Base-by-base conservation (phyloP, 1,140 invertebrate species). In the Drosophila nikananu region DNA sequence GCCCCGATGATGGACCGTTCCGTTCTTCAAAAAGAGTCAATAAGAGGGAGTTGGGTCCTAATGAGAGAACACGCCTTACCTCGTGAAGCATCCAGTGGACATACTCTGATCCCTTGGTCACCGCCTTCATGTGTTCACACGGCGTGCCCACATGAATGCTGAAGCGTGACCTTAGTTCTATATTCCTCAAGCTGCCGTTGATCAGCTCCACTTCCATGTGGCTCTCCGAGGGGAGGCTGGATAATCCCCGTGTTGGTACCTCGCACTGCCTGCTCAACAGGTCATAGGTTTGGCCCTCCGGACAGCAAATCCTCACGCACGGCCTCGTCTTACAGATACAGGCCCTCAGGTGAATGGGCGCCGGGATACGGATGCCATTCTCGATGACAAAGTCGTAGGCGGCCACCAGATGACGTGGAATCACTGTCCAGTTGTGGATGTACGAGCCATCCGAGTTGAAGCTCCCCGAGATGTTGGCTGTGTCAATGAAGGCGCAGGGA, bases 401-500 rank as follows among this genome's bases (percentile, higher is more conserved):
- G 9, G 90, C 79, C 15, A 92, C 78, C 23, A 86, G 35, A 5
- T 93, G 76, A 5, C 32, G 62, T 2, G 92, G 92, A 35, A 91
- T 81, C 12, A 91, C 71, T 3, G 72, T 83, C 75, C 77, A 81
- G 39, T 90, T 81, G 80, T 90, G 74, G 3, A 91, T 54, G 32
- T 90, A 91, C 12, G 76, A 70, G 1, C 44, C 65, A 2, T 55
- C 65, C 58, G 54, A 57, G 27, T 39, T 52, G 46, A 76, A 91
- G 51, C 83, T 86, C 0, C 86, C 91, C 0, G 80, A 86, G 5
- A 92, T 90, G 35, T 93, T 92, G 1, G 75, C 72, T 0, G 92
- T 92, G 19, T 92, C 91, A 23, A 92, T 91, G n/a, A 93, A 93
- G 30, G 89, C 82, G 44, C 92, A 93, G 5, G 90, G 92, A 66